These are phyloP conservation scores for Lithobates sylvaticus DNA, from an alignment of 2,797 vertebrate genomes.

Conservation along the genomic window DNA sequence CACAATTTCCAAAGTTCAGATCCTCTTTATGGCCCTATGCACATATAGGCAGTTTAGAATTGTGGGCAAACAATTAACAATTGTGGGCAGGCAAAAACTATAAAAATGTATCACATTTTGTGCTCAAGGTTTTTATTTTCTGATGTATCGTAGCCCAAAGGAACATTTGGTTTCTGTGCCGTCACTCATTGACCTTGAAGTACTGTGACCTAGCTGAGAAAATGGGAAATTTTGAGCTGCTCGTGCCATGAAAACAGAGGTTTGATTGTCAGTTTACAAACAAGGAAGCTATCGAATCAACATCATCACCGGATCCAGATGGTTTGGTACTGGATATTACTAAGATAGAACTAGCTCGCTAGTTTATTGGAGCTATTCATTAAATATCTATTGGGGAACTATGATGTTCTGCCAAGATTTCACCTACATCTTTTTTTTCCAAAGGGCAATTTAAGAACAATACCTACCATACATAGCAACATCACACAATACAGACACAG, in stretches of 20 bases:
- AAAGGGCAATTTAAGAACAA: slow-evolving; percentile 14
- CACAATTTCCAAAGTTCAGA: too few species aligned
- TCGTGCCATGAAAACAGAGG: background rate
- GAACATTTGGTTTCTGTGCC: too few species aligned
- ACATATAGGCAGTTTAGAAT: too few species aligned
- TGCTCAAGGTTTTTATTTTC: too few species aligned
- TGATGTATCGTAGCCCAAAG: too few species aligned
- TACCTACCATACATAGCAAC: background rate
- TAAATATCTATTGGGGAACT: slow-evolving; percentile 1
- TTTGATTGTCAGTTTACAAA: slow-evolving; percentile 2
- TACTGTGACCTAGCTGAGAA: background rate
- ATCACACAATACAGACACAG: background rate
- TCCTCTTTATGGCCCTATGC: too few species aligned
- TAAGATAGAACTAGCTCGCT: background rate
- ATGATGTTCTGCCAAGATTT: background rate
- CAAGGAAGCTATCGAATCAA: slow-evolving; percentile 3
- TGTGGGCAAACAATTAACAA: too few species aligned
- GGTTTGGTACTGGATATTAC: background rate
- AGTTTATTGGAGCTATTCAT: slow-evolving; percentile 10
- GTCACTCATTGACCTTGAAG: too few species aligned
- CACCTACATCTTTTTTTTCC: slow-evolving; percentile 16
- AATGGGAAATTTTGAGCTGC: background rate
- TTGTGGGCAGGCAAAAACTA: too few species aligned
- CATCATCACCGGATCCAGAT: background rate
- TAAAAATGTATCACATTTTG: too few species aligned